Evolutionary conservation across 2,113 vertebrate genomes (phyloP).

Genomic region (Crocuta crocuta): DNA sequence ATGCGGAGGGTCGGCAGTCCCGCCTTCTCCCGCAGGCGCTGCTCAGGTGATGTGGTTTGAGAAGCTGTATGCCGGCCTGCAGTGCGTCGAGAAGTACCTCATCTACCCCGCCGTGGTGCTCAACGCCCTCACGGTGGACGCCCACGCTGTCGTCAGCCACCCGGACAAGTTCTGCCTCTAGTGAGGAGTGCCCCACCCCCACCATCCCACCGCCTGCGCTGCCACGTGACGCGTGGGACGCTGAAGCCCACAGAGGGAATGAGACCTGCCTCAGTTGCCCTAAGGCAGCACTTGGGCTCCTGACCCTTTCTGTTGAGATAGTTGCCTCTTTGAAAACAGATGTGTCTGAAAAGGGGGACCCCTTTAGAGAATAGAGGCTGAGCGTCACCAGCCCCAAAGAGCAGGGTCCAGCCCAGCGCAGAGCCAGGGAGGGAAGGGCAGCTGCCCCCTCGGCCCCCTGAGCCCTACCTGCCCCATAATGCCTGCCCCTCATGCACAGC

Average conservation of each 20-base stretch:
- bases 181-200: constrained; percentile 82
- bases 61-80: constrained; percentile 94
- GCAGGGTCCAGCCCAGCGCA: background rate
- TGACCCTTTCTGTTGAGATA: background rate
- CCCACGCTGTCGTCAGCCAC: constrained; percentile 89
- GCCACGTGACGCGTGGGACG: background rate
- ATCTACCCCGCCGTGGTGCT: constrained; percentile 95
- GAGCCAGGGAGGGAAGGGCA: background rate
- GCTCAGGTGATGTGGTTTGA: constrained; percentile 97
- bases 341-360: background rate
- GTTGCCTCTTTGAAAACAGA: background rate
- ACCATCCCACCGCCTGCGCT: accelerated
- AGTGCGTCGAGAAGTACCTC: constrained; percentile 94
- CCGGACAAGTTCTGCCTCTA: constrained; percentile 92
- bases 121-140: constrained; percentile 93
- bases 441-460: background rate
- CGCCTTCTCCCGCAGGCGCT: constrained; percentile 85
- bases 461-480: background rate
- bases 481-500: constrained; percentile 73
- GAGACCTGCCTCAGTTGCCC: background rate
- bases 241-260: background rate
- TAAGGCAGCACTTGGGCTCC: background rate
- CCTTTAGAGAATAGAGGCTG: background rate
- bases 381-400: background rate
- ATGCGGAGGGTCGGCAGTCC: accelerated